Evolutionary conservation across 2,797 vertebrate genomes (phyloP).

Genomic region (Aselliscus stoliczkanus): DNA sequence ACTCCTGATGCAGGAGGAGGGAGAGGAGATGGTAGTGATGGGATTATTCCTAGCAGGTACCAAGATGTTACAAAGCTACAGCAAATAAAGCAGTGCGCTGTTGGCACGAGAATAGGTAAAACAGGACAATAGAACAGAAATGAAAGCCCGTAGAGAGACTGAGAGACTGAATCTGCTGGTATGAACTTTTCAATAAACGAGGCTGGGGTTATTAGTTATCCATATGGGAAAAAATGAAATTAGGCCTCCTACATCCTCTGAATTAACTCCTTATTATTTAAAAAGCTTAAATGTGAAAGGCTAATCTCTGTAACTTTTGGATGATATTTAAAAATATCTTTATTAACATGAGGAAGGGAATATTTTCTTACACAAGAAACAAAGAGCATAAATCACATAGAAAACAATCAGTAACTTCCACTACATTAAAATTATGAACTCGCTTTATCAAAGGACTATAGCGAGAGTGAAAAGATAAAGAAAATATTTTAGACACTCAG

Average conservation of each 20-base stretch:
- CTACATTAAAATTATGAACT: not conserved
- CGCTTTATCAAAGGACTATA: not conserved
- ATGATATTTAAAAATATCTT: not conserved
- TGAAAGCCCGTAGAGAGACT: not conserved
- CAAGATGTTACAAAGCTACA: not conserved
- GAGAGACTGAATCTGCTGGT: no score
- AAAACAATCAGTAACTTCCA: not conserved
- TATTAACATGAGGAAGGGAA: not conserved
- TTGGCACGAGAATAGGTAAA: not conserved
- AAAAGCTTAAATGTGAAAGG: not conserved
- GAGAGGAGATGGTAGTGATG: not conserved
- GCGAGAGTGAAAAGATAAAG: not conserved
- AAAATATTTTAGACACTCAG: not conserved
- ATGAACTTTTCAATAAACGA: not conserved
- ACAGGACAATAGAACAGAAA: not conserved
- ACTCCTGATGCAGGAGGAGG: not conserved
- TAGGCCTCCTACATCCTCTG: not conserved
- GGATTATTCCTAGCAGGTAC: not conserved
- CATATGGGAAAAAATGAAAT: not conserved
- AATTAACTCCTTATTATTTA: not conserved
- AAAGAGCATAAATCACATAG: not conserved
- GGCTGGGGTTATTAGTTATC: not conserved
- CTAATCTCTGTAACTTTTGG: not conserved
- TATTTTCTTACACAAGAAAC: not conserved
- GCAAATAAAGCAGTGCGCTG: not conserved